Percentiles rank a stretch among this genome's conserved stretches.
Evolutionary conservation across 2,888 invertebrate species (phyloP).

Genomic region (Colostygia pectinataria): DNA sequence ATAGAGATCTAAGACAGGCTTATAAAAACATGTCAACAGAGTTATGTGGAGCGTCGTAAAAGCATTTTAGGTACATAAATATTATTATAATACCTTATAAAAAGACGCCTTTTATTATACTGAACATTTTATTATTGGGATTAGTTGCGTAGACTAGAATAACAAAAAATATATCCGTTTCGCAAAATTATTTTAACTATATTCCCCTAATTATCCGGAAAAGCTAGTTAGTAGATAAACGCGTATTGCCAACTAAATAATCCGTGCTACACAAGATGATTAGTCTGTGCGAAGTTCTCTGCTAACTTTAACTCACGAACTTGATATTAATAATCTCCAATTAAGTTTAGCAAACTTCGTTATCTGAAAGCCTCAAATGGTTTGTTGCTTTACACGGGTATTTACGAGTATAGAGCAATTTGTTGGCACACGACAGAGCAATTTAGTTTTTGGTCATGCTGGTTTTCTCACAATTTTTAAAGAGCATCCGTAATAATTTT

Average conservation of each 20-base stretch:
- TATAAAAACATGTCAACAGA: too few species aligned
- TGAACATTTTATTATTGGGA: too few species aligned
- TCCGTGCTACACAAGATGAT: constrained; percentile 44
- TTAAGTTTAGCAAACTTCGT: constrained; percentile 57
- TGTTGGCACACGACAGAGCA: background rate
- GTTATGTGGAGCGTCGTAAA: too few species aligned
- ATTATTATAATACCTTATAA: too few species aligned
- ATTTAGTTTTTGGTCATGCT: background rate
- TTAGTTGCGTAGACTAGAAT: too few species aligned
- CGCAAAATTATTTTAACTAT: too few species aligned
- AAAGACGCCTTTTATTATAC: too few species aligned
- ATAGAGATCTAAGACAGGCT: too few species aligned
- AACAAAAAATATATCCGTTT: too few species aligned
- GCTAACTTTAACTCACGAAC: constrained; percentile 55
- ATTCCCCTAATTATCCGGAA: constrained; percentile 9
- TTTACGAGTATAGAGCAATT: constrained; percentile 1
- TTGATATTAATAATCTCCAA: constrained; percentile 65
- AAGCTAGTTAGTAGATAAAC: constrained; percentile 11
- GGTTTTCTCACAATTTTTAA: too few species aligned
- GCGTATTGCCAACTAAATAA: constrained; percentile 24
- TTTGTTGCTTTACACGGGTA: constrained; percentile 21
- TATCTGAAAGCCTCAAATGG: constrained; percentile 52
- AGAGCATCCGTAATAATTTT: too few species aligned
- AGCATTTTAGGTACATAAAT: too few species aligned
- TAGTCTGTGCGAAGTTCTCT: constrained; percentile 52